Base-by-base conservation (phyloP, 2,797 vertebrate genomes). In the Morelia viridis region DNA sequence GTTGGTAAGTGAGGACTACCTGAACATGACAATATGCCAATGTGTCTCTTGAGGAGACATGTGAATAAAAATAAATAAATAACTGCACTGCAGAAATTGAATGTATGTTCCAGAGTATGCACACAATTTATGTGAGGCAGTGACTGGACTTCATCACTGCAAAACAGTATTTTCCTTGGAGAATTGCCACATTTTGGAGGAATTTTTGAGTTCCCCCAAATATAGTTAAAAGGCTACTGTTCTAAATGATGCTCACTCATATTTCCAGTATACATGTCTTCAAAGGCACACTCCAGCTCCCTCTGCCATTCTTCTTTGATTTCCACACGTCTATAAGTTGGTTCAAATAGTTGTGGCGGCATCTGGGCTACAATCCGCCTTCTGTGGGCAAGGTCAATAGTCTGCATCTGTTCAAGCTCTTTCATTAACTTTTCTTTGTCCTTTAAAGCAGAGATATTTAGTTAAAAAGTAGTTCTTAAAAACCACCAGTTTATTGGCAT, bases 281-380 rank as follows among this genome's bases (percentile, higher is more conserved):
- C 98, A 94, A 99, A 99, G 13, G 98, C 98, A 22, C 98, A 97
- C 96, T 99, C 99, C 94, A 99, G 90, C 15, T 99, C 98, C 91
- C 98, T 98, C 97, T 99, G 99, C 96, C 98, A 96, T 83, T 99
- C 98, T 17, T 98, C 98, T 92, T 96, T 97, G 1, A 96, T 94
- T 93, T 99, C 98, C 24, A 96, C 88, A 17, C 97, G 98, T 93
- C 96, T 98, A 94, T 97, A 98, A 0, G 98, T 95, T 1, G 98
- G 98, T 95, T 98, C 97, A 93, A 98, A 98, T 88, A 99, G 97
- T 26, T 98, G 98, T 31, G 97, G 95, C 1, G 98, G 98, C 98
- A 99, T 97, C 88, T 96, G 97, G 0, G 97, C 95, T 12, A 98
- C 98, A 41, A 96, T 94, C 94, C 97, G 98, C 56, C 98, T 98